Evolutionary conservation across 2,888 invertebrate genomes (phyloP), one percentile per base, ranked within the genome.

Genomic region (Thereva unica): DNA sequence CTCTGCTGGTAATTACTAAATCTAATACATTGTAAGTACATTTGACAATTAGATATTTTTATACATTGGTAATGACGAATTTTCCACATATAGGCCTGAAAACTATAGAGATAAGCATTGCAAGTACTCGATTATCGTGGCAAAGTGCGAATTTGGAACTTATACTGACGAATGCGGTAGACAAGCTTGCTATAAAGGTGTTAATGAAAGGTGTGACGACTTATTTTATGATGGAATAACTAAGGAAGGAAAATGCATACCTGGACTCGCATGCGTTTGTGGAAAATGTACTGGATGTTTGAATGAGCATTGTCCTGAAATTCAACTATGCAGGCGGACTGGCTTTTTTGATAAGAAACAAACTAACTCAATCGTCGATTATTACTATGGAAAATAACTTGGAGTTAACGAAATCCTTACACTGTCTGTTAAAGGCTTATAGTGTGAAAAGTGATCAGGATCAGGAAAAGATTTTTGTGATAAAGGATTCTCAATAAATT

Each of bases 241-340:
- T 4, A 4, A 49, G 6, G 23, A 40, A 42, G 56, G 49, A n/a
- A 45, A 42, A 44, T 65, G 65, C 40, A 41, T 34, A 40, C 42
- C 50, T 10, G 42, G 37, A 34, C 44, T 65, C 10, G 9, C 55
- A 8, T 65, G 65, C 35, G 37, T 53, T 9, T 65, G 65, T 50
- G 65, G 65, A 40, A 41, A 56, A 34, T 65, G 65, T 42, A 34
- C 55, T 10, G 65, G 65, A 10, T 65, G 65, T 40, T 42, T 41
- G 12, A 42, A 65, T 50, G 56, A 45, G 23, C 12, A 47, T 41
- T 65, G 65, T n/a, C 47, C 37, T 37, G 23, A 40, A 8, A 12
- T 65, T 3, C 56, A 65, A 38, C 47, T 61, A 37, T 64, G 64
- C 12, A 53, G 44, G 45, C n/a, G 38, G 38, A 64, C 44, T 42